Evolutionary conservation across 2,797 vertebrate genomes (phyloP), one percentile per base, ranked within the genome.

Genomic region (Girardinus metallicus): DNA sequence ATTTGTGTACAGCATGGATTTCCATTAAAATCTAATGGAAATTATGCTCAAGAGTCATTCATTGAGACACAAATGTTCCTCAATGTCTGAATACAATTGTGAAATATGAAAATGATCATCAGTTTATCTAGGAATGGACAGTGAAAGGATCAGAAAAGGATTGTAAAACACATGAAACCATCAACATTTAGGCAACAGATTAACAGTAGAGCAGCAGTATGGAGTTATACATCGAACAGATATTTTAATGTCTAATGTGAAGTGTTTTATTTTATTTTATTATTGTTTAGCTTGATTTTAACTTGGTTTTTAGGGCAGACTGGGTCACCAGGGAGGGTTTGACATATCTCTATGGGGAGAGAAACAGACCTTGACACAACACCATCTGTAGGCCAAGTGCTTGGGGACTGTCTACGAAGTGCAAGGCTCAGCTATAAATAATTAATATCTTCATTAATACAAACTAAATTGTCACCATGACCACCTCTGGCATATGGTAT

Each of bases 391-490:
- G 36, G 12, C 34, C 34, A 74, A 26, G 34, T 39, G 73, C 49
- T 39, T 26, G 23, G 49, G 23, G 49, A 74, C 23, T 8, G 34
- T 55, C 36, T 47, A 55, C 49, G 16, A 74, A 51, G 73, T 74
- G 49, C 34, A 55, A 74, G 23, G 13, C 12, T 55, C 23, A 41
- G 49, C 36, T 74, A 55, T 39, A 41, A 53, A 74, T 74, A 74
- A 55, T 74, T 55, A 55, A 41, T 41, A 55, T 13, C 34, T 39
- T 53, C 73, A 74, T 55, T 74, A 74, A 29, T 12, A 74, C 73
- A 51, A 34, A 74, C 23, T 55, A 36, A 39, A 36, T 36, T 55
- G 34, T 55, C 34, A 74, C 44, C 9, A 73, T 16, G 26, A n/a
- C 7, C 12, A 55, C 23, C n/a, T 55, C 34, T 74, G 49, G 36